Evolutionary conservation across 2,797 vertebrate species (phyloP), one percentile per base, ranked within the genome.

Genomic region (Protonibea diacanthus): DNA sequence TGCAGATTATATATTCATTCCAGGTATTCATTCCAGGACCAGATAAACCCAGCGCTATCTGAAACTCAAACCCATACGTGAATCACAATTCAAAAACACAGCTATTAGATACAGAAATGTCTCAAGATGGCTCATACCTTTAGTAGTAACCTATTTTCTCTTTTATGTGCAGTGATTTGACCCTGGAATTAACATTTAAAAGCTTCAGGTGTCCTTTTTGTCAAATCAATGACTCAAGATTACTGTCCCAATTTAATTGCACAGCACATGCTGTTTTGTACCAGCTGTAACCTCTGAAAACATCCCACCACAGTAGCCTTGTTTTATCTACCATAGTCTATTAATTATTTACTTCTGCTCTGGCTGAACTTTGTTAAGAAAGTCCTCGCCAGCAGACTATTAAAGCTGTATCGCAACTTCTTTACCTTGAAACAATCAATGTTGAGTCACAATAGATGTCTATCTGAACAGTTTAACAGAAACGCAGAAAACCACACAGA

Each of bases 401-500:
- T 27, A 65, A 71, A 80, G 56, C 44, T 0, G 6, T 18, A n/a
- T 48, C 2, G 40, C 25, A 42, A 15, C 33, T 78, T 45, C 15
- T 55, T 48, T 42, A 42, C 9, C 45, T 62, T 66, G 42, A 63
- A 74, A 55, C 3, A 75, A 70, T 83, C 47, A 12, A 61, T 66
- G 58, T 59, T 15, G 70, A 58, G 44, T 21, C 6, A 2, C 23
- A 51, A 33, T 67, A 49, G 48, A 63, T 59, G 38, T 55, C 57
- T 48, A 42, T 85, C 48, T 74, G 38, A 78, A 71, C n/a, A 57
- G 79, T 69, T 29, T 27, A 12, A 71, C 75, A 64, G 17, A 6
- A 69, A 70, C 52, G 44, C 3, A 53, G 73, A 14, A 73, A 70
- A 57, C 67, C 52, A 21, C 59, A 69, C 64, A 53, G 42, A 25